A percentile compares a stretch with the other conserved stretches of the same genome.
These are phyloP conservation scores for Ranitomeya variabilis DNA, from an alignment of 2,113 vertebrate genomes.

Conservation along the genomic window DNA sequence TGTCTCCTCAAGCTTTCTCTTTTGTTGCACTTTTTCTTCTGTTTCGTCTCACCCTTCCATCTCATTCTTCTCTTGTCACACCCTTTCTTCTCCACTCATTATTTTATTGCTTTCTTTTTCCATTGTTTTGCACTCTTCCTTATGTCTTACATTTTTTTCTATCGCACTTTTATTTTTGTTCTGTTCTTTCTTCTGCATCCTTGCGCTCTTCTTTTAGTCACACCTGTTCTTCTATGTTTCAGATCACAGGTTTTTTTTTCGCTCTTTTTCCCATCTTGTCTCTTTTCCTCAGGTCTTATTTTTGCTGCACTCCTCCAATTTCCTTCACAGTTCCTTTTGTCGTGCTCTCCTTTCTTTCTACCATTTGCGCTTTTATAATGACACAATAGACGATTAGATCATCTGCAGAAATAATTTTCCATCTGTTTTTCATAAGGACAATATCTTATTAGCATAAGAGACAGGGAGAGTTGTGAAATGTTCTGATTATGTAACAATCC, in stretches of 20 bases:
- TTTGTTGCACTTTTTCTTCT: not conserved
- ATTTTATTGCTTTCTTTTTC: too few relatives aligned
- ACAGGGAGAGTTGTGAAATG: slow-evolving; percentile 26
- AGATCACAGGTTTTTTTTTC: too few relatives aligned
- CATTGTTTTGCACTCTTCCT: too few relatives aligned
- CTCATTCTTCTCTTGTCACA: too few relatives aligned
- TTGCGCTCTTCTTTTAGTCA: too few relatives aligned
- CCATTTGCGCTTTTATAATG: not conserved
- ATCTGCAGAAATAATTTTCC: not conserved
- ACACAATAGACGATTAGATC: not conserved
- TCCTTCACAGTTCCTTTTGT: not conserved
- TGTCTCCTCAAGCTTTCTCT: not conserved
- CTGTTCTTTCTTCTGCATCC: too few relatives aligned
- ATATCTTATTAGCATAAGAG: not conserved
- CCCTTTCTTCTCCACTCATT: too few relatives aligned
- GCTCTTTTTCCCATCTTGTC: too few relatives aligned
- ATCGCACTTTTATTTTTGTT: too few relatives aligned
- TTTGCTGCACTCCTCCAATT: not conserved
- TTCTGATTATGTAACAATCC: not conserved
- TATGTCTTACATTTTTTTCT: too few relatives aligned
- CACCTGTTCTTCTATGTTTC: too few relatives aligned
- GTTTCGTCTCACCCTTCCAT: not conserved
- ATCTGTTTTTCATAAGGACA: not conserved
- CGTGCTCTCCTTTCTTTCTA: not conserved
- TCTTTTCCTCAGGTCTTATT: not conserved